phyloP scores from a whole-genome alignment of 2,888 invertebrate species.

The Lathronympha strigana region DNA sequence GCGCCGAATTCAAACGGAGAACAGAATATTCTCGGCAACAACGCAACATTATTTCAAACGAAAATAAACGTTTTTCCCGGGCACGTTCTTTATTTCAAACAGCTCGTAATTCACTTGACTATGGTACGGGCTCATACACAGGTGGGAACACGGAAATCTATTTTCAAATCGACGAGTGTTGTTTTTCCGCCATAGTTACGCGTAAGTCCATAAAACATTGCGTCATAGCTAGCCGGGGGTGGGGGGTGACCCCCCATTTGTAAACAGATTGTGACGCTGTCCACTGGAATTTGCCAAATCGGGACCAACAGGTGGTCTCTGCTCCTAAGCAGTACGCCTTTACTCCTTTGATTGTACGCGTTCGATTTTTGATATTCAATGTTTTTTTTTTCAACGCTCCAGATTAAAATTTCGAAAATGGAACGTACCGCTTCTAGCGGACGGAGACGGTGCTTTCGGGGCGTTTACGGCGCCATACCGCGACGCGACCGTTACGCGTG shows the following conservation, averaged over 20 bases:
- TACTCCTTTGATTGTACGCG: slow-evolving; percentile 16
- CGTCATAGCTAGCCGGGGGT: slow-evolving; percentile 69
- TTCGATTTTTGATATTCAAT: slow-evolving; percentile 45
- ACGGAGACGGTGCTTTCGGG: slow-evolving; percentile 55
- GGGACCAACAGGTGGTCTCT: slow-evolving; percentile 77
- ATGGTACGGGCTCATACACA: slow-evolving; percentile 55
- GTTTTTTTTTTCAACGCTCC: slow-evolving; percentile 48
- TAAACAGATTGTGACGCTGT: slow-evolving; percentile 81
- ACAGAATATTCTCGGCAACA: slow-evolving; percentile 23
- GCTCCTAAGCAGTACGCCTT: slow-evolving; percentile 41
- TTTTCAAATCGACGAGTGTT: slow-evolving; percentile 72
- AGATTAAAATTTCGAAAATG: slow-evolving; percentile 36
- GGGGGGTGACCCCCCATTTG: slow-evolving; percentile 72
- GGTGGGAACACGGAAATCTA: slow-evolving; percentile 76
- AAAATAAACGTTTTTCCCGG: slow-evolving; percentile 35
- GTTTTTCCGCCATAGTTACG: slow-evolving; percentile 81
- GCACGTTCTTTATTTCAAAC: slow-evolving; percentile 43
- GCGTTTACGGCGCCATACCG: slow-evolving; percentile 63
- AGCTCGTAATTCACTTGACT: slow-evolving; percentile 46
- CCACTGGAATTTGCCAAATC: slow-evolving; percentile 72
- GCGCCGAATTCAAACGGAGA: slow-evolving; percentile 20
- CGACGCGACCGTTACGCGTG: slow-evolving; percentile 75
- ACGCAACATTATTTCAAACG: slow-evolving; percentile 24
- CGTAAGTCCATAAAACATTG: slow-evolving; percentile 73
- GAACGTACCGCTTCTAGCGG: slow-evolving; percentile 54